Conservation (phyloP, 2,888 invertebrate genomes). For the Punctoribates punctum region DNA sequence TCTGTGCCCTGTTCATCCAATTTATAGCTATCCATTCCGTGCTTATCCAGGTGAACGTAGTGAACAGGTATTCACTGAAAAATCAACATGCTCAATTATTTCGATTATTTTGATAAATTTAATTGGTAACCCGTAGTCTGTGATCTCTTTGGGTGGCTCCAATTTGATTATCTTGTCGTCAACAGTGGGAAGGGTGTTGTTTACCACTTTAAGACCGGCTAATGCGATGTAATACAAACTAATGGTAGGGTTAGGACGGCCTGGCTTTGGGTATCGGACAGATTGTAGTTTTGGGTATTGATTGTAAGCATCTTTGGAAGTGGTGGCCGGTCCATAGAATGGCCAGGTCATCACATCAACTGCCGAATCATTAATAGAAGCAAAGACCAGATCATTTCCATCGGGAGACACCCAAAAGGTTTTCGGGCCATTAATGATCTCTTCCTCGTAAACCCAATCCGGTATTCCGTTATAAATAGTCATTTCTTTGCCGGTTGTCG, state of each 20-base stretch:
- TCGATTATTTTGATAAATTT: background rate
- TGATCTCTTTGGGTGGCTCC: background rate
- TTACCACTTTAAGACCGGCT: background rate
- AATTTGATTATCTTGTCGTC: background rate
- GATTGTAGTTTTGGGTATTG: constrained; percentile 32
- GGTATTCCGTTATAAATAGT: constrained; percentile 78
- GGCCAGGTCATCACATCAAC: constrained; percentile 49
- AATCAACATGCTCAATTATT: too few relatives aligned
- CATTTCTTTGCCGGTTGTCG: constrained; percentile 34
- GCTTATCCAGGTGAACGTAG: background rate
- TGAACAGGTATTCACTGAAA: background rate
- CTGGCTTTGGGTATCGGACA: constrained; percentile 46
- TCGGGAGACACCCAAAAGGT: constrained; percentile 57
- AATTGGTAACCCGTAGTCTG: background rate
- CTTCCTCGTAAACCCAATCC: constrained; percentile 56
- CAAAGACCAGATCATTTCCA: constrained; percentile 54
- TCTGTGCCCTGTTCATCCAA: constrained; percentile 24
- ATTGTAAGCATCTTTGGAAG: constrained; percentile 39
- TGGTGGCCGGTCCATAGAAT: constrained; percentile 44
- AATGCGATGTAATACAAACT: constrained; percentile 41
- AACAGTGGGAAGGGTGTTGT: background rate
- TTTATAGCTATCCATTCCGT: background rate
- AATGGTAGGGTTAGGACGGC: constrained; percentile 46
- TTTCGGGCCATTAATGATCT: constrained; percentile 52
- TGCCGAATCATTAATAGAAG: constrained; percentile 53